Evolutionary conservation across 2,797 vertebrate genomes (phyloP).

Genomic region (Sylvia borin): DNA sequence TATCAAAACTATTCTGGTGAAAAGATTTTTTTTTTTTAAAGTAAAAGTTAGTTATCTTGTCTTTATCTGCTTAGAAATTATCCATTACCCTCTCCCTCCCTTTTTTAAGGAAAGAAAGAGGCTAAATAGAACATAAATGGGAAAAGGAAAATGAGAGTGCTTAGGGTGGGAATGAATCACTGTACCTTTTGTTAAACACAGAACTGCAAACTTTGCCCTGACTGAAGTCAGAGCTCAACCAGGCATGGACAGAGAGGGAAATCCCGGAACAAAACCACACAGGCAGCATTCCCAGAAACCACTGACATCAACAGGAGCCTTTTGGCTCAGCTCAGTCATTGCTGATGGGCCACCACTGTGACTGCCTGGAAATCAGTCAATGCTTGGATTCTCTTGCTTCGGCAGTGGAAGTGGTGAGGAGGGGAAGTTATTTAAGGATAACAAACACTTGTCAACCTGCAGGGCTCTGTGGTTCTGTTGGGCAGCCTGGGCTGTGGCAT

Average conservation of each 20-base stretch:
- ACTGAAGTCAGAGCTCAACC: conserved; percentile 1
- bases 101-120: background rate
- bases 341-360: background rate
- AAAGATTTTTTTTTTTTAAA: background rate
- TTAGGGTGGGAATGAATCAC: background rate
- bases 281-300: conserved; percentile 57
- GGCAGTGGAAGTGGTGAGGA: background rate
- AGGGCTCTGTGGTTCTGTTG: background rate
- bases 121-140: background rate
- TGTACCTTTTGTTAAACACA: background rate
- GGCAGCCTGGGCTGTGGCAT: background rate
- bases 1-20: background rate
- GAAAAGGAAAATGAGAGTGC: background rate
- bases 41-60: background rate
- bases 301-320: conserved; percentile 28
- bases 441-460: background rate
- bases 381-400: background rate
- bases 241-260: conserved; percentile 11
- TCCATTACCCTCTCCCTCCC: background rate
- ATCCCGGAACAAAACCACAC: conserved; percentile 29
- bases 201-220: background rate
- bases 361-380: conserved; percentile 50
- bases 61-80: background rate
- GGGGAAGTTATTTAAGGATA: background rate
- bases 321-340: background rate